Evolutionary conservation across 2,113 vertebrate species (phyloP), one percentile per base, ranked within the genome.

Genomic region (Phyllostomus discolor): DNA sequence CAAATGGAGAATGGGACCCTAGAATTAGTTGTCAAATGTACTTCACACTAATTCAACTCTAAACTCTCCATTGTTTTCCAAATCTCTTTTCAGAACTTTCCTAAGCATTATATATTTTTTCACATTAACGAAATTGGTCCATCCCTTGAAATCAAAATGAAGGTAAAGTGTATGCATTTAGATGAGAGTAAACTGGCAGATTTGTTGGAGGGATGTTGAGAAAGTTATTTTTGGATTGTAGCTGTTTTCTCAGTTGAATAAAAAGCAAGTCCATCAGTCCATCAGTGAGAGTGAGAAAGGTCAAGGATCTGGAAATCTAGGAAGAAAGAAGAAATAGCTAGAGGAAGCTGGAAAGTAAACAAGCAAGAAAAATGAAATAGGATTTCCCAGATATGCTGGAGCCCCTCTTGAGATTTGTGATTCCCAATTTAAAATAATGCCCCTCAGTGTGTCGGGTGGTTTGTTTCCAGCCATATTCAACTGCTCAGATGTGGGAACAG

Each of bases 171-270:
- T 17, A 15, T 67, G 33, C 52, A 41, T n/a, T 5, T 46, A 35
- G 73, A 76, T 31, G 41, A 57, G 84, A 35, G 20, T 57, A 16
- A 33, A 4, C n/a, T 14, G 41, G 14, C 46, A 20, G 73, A 24
- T 69, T 81, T 90, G 73, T 41, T 90, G 57, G 73, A 82, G 43
- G 64, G 75, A 52, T 38, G 14, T 24, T 67, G 67, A 48, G 54
- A 92, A 93, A 85, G 79, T 88, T 88, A 50, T 78, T 94, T 94
- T 96, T 41, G 83, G 76, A 83, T 67, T 81, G 62, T 52, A 83
- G 69, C 62, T 88, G 52, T 94, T 91, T 88, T 83, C 50, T 83
- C 50, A 91, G 52, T 78, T 83, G 75, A 91, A 70, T 88, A 69
- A 70, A 62, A 84, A 79, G 35, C 69, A 84, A 64, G 14, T 78